Evolutionary conservation across 2,113 vertebrate genomes (phyloP), one percentile per base, ranked within the genome.

Genomic region (Corvus moneduloides): DNA sequence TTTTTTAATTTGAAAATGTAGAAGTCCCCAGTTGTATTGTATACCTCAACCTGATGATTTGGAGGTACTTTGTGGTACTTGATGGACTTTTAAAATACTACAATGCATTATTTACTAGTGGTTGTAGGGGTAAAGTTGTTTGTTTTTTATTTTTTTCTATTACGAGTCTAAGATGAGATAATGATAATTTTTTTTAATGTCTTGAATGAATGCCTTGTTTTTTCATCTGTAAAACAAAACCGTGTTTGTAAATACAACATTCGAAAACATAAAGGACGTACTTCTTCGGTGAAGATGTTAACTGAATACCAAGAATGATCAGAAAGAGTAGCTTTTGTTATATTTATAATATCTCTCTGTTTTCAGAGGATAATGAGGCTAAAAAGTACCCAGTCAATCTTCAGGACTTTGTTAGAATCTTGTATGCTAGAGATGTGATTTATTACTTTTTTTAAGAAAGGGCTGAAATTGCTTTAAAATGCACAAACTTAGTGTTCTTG

Each of bases 201-300:
- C 92, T 96, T 99, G 98, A 99, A 98, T 98, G 97, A 97, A 95
- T 95, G 97, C 98, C 97, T 99, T 99, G 98, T 98, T 92, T 96
- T 97, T 96, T 87, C 63, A 90, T 95, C 95, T 97, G 84, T 97
- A 93, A 97, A 97, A 99, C 98, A 99, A 99, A 98, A 98, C 98
- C 92, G 86, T 96, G 96, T 97, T 99, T 99, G 98, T 99, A 97
- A 97, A 98, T 88, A 97, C 87, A 93, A 98, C 97, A 97, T 98
- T 98, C 94, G 94, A 94, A 97, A 98, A 97, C 97, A 98, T 97
- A 98, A 99, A 98, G 98, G 98, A 97, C 97, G 94, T 92, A 98
- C 97, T 98, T 98, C 90, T 98, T 97, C 97, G 84, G 95, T 97
- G 98, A 98, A 98, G 97, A 98, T 98, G 97, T 97, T 98, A 97